Evolutionary conservation across 2,888 invertebrate genomes (phyloP), one percentile per base, ranked within the genome.

Genomic region (Phyllotreta cruciferae): DNA sequence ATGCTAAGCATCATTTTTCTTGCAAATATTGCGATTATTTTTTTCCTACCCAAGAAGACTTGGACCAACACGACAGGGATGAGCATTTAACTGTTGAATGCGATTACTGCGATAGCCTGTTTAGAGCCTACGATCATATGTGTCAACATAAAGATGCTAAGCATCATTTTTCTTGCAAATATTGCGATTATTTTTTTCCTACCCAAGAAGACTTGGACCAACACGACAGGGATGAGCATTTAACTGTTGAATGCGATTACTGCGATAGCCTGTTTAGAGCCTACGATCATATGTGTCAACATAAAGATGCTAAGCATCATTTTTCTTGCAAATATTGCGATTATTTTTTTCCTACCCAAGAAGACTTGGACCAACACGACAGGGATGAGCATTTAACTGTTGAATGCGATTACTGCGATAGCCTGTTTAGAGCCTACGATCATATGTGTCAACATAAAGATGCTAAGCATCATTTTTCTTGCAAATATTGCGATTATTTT

Each of bases 81-180:
- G 41, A 14, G 34, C 54, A 54, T 37, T 13, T 53, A 1, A 53
- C 44, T 45, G 24, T 42, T 10, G 11, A 41, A 44, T 56, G 56
- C 42, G 11, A 10, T 6, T 56, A 45, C 9, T 56, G 56, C 13
- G 45, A 56, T 36, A 56, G 11, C 11, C 5, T 9, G 9, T 56
- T 56, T 56, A 11, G 4, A 45, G 13, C 35, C 36, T 2, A 13
- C 9, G 9, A 56, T 45, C 45, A 44, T 14, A 10, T 56, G 45
- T 1, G 34, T 13, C 56, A 36, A 35, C 56, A 56, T 45, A 6
- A 14, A 4, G 13, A 45, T 37, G 45, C 36, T 7, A 36, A 36
- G 3, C 56, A 56, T 56, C 37, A 44, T 45, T 56, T 42, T 45
- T 11, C 38, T 35, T 56, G 56, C 24, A 8, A 45, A 0, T 36